Conservation (phyloP, 2,797 vertebrate species). For the Xenentodon cancila region DNA sequence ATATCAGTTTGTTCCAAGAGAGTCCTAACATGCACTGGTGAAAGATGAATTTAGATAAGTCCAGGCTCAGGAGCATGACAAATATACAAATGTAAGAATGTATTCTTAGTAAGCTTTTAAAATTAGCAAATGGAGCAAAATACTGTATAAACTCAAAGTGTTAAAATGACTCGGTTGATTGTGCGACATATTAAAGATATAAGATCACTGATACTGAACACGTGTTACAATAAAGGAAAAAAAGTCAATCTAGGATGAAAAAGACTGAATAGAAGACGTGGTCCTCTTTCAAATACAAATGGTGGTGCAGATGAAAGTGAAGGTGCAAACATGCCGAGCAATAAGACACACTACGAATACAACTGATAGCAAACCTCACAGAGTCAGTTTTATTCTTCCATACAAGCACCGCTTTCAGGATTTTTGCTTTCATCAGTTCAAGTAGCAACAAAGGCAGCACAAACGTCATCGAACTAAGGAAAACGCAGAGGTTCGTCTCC, state of each 20-base stretch:
- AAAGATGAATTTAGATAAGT: neutral
- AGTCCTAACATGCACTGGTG: neutral
- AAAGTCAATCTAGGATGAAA: too few species aligned
- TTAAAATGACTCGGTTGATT: too few species aligned
- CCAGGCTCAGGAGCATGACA: neutral
- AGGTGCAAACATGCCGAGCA: conserved; percentile 28
- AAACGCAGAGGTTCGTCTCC: conserved; percentile 28
- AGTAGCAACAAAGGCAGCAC: conserved; percentile 36
- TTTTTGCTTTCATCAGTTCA: conserved; percentile 25
- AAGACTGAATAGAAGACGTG: neutral
- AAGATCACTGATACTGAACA: too few species aligned
- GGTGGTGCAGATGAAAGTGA: neutral
- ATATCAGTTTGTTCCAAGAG: neutral
- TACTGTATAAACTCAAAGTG: too few species aligned
- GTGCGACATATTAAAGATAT: too few species aligned
- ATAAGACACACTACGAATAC: conserved; percentile 10
- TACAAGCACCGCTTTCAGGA: conserved; percentile 47
- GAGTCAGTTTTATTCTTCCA: conserved; percentile 23
- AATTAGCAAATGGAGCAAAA: too few species aligned
- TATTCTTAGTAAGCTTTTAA: too few species aligned
- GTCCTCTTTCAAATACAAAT: conserved; percentile 22
- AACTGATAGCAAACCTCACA: conserved; percentile 13
- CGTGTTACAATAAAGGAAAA: too few species aligned
- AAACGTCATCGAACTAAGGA: conserved; percentile 18
- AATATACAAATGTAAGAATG: neutral